Evolutionary conservation across 1,140 invertebrate genomes (phyloP).

Genomic region (Drosophila novamexicana): DNA sequence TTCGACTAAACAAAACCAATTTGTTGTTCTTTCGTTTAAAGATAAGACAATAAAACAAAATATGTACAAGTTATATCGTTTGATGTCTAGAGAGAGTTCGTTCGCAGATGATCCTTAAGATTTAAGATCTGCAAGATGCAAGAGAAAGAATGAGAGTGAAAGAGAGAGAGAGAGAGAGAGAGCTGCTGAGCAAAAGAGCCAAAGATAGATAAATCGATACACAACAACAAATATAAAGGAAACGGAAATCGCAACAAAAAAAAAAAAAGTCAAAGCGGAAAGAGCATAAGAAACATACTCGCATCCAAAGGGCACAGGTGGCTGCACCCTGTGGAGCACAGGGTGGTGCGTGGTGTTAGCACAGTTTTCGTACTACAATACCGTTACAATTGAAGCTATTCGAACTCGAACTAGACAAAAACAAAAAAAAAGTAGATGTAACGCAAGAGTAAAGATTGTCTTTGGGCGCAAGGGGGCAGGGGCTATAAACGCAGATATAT

Average conservation of each 20-base stretch:
- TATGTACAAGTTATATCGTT: conserved; percentile 7
- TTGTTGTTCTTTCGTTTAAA: conserved; percentile 5
- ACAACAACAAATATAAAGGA: conserved; percentile 6
- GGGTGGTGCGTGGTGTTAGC: no score
- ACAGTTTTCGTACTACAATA: background rate
- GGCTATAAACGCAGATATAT: conserved; percentile 2
- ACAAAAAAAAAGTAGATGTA: no score
- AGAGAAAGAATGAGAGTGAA: conserved; percentile 21
- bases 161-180: conserved; percentile 14
- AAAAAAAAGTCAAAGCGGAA: background rate
- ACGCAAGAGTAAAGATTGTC: background rate
- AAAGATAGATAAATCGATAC: conserved; percentile 7
- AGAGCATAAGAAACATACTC: background rate
- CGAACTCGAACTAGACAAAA: conserved; percentile 12
- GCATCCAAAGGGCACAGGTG: conserved; percentile 28
- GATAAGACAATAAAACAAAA: background rate
- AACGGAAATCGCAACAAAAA: conserved; percentile 12
- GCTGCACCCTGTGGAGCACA: background rate
- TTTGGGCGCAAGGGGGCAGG: background rate
- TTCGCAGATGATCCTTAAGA: conserved; percentile 65
- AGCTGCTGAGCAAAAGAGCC: conserved; percentile 6
- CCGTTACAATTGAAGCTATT: background rate
- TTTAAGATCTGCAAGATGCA: conserved; percentile 48
- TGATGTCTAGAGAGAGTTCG: conserved; percentile 43
- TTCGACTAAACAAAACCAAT: background rate